Percentiles rank a stretch among this genome's conserved stretches.
phyloP scores from a whole-genome alignment of 2,113 vertebrate genomes.

The Lepidothrix coronata region DNA sequence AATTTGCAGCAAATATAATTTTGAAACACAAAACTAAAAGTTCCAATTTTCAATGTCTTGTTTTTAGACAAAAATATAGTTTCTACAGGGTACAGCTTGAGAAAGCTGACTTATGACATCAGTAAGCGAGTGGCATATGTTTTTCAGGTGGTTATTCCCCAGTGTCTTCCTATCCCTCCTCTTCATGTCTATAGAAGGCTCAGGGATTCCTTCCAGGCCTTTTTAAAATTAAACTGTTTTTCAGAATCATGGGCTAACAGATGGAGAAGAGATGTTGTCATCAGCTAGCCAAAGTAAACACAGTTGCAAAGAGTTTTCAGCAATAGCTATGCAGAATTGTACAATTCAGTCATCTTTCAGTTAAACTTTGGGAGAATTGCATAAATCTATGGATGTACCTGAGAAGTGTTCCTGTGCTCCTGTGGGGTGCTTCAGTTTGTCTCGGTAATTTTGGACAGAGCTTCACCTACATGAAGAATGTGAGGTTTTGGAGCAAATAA shows the following conservation, averaged over 20 bases:
- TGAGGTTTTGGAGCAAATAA: neutral
- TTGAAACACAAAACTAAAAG: neutral
- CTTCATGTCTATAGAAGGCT: neutral
- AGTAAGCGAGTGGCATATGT: neutral
- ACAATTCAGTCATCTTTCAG: neutral
- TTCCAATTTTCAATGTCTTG: neutral
- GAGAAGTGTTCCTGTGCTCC: neutral
- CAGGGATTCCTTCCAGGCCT: neutral
- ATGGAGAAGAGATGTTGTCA: neutral
- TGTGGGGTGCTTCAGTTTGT: neutral
- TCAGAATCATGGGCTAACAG: neutral
- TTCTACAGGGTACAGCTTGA: neutral
- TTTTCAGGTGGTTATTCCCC: neutral
- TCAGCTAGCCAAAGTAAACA: neutral
- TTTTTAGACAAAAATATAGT: neutral
- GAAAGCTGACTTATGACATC: neutral
- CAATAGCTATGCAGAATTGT: neutral
- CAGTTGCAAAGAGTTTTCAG: neutral
- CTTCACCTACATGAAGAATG: neutral
- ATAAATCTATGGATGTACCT: neutral
- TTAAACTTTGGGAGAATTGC: neutral
- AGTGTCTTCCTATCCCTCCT: neutral
- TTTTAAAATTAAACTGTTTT: constrained; percentile 1
- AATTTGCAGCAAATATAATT: neutral
- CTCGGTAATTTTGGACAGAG: neutral